These are phyloP conservation scores for Syngnathus typhle DNA, from an alignment of 2,113 vertebrate genomes.

Conservation along the genomic window DNA sequence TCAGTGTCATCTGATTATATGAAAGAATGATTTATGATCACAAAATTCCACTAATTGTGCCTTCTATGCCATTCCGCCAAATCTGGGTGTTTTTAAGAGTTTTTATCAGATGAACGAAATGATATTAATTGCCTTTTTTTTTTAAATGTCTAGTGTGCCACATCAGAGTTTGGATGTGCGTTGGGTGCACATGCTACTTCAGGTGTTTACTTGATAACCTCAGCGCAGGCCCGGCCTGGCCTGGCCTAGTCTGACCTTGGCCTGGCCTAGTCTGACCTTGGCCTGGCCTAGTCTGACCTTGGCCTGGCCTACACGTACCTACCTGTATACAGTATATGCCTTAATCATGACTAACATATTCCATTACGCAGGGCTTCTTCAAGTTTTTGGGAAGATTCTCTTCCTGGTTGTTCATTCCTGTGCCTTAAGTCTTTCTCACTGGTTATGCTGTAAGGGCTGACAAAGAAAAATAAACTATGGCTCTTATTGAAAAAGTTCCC, in stretches of 20 bases:
- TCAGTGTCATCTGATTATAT: neutral
- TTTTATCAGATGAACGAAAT: constrained; percentile 13
- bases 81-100: neutral
- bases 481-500: too few relatives aligned
- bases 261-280: neutral
- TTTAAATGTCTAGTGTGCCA: constrained; percentile 35
- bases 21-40: neutral
- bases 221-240: neutral
- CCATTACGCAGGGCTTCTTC: neutral
- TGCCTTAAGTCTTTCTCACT: constrained; percentile 39
- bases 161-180: constrained; percentile 13
- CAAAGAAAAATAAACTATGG: constrained; percentile 37
- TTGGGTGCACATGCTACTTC: constrained; percentile 1
- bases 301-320: neutral
- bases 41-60: constrained; percentile 31
- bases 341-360: neutral
- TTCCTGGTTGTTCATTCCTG: constrained; percentile 12
- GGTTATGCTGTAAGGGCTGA: constrained; percentile 9
- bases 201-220: neutral
- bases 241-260: neutral
- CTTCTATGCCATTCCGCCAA: constrained; percentile 41
- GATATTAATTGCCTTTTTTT: neutral
- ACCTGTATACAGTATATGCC: neutral
- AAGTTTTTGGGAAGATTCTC: neutral
- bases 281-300: neutral